A percentile compares a stretch with the other conserved stretches of the same genome.
These are phyloP conservation scores for Cancer borealis DNA, from an alignment of 2,888 invertebrate genomes.

Conservation along the genomic window DNA sequence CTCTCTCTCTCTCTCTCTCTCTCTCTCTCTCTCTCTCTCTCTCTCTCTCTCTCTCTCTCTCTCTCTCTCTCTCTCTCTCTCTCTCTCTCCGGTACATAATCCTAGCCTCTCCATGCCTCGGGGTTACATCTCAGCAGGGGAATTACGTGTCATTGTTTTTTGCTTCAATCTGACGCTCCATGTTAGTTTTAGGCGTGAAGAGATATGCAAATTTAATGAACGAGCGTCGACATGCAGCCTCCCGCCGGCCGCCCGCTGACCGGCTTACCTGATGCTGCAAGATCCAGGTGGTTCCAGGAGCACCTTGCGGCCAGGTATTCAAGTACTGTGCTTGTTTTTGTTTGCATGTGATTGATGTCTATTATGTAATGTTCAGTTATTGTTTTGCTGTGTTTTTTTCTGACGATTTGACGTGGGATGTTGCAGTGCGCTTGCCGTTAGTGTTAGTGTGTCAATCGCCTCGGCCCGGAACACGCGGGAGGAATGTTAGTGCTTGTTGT, in stretches of 20 bases:
- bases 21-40: not conserved
- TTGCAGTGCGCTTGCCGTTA: not conserved
- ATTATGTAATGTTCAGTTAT: not conserved
- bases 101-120: not conserved
- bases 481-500: not conserved
- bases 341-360: not conserved
- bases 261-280: not conserved
- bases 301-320: not conserved
- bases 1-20: not conserved
- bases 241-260: slow-evolving; percentile 14
- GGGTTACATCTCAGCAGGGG: not conserved
- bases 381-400: not conserved
- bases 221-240: slow-evolving; percentile 16
- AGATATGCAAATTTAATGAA: slow-evolving; percentile 41
- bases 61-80: not conserved
- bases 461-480: not conserved
- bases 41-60: not conserved
- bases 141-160: slow-evolving; percentile 41
- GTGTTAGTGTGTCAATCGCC: not conserved
- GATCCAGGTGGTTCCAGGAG: not conserved
- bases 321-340: not conserved
- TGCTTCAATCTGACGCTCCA: slow-evolving; percentile 27
- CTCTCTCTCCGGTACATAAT: not conserved
- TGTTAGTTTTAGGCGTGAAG: slow-evolving; percentile 35
- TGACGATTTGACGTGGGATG: not conserved